Evolutionary conservation across 2,888 invertebrate species (phyloP).

Genomic region (Chrysotoxum bicinctum): DNA sequence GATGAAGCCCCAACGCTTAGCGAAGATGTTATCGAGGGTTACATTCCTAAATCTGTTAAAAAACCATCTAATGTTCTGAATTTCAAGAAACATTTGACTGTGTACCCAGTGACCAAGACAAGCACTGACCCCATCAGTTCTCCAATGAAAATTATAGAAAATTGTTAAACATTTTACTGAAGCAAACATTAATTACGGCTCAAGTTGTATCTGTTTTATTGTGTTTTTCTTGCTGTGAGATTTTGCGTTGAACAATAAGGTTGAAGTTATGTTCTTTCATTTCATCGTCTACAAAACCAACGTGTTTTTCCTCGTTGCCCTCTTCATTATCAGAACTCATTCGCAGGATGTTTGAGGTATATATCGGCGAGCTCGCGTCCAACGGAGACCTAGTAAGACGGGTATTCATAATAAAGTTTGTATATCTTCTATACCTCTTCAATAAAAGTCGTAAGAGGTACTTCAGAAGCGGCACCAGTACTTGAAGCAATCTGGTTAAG

Average conservation of each 20-base stretch:
- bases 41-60: constrained; percentile 38
- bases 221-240: constrained; percentile 39
- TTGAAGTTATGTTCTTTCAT: constrained; percentile 80
- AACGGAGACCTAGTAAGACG: constrained; percentile 80
- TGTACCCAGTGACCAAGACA: constrained; percentile 77
- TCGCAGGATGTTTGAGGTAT: constrained; percentile 88
- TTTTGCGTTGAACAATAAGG: constrained; percentile 77
- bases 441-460: constrained; percentile 75
- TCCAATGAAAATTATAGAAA: constrained; percentile 74
- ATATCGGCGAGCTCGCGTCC: constrained; percentile 87
- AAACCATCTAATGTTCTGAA: constrained; percentile 73
- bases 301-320: constrained; percentile 83
- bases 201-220: constrained; percentile 60
- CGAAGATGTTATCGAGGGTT: constrained; percentile 36
- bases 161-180: constrained; percentile 68
- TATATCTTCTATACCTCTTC: constrained; percentile 73
- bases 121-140: constrained; percentile 61
- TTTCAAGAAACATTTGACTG: constrained; percentile 77
- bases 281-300: constrained; percentile 75
- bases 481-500: constrained; percentile 75
- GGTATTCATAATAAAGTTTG: neutral
- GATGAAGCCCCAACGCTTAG: neutral
- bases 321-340: constrained; percentile 91
- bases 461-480: constrained; percentile 78
- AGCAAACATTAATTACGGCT: constrained; percentile 11